Evolutionary conservation across 2,113 vertebrate species (phyloP).

Genomic region (Neoarius graeffei): DNA sequence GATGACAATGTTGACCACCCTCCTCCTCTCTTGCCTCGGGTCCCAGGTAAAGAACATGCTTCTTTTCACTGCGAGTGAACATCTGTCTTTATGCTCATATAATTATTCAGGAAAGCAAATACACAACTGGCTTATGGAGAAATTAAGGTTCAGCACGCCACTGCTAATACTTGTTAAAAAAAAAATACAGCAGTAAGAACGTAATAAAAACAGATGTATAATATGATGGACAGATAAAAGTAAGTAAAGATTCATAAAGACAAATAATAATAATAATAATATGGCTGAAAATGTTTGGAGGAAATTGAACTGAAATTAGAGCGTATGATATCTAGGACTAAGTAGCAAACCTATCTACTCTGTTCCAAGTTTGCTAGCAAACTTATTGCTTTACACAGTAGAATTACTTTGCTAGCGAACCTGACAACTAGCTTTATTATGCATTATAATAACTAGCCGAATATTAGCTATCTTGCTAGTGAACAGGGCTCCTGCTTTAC

Average conservation of each 20-base stretch:
- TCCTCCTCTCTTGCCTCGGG: background rate
- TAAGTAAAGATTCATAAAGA: background rate
- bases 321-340: too few relatives aligned
- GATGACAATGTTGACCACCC: background rate
- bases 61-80: background rate
- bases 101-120: background rate
- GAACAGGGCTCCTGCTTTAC: background rate
- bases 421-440: background rate
- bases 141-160: too few relatives aligned
- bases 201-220: background rate
- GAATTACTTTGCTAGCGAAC: background rate
- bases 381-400: background rate
- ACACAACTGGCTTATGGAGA: background rate
- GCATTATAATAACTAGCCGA: background rate
- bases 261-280: background rate
- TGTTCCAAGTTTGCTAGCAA: background rate
- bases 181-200: background rate
- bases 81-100: background rate
- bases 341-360: background rate
- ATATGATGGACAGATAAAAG: background rate
- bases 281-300: background rate
- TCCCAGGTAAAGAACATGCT: conserved; percentile 7
- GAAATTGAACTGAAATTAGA: background rate
- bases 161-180: background rate
- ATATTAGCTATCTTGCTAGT: background rate